Percentiles rank a stretch among this genome's conserved stretches.
phyloP scores from a whole-genome alignment of 2,888 invertebrate genomes.

The Pammene aurita region DNA sequence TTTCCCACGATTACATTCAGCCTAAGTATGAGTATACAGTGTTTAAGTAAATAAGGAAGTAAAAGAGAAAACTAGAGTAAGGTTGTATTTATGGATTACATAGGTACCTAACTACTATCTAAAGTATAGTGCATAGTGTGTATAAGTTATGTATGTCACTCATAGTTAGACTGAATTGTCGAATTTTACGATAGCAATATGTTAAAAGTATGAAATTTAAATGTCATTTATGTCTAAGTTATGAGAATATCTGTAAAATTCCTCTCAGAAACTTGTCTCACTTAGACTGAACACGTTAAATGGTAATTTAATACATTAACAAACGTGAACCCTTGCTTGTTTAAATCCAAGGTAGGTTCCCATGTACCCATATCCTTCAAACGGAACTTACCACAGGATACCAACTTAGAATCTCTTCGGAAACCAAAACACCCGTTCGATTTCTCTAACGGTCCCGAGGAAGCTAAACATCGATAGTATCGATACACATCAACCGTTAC shows the following conservation, averaged over 20 bases:
- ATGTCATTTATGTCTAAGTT: too few relatives aligned
- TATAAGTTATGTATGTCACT: too few relatives aligned
- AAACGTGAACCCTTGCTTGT: background rate
- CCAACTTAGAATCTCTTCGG: conserved; percentile 31
- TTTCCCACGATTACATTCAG: conserved; percentile 45
- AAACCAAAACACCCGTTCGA: conserved; percentile 40
- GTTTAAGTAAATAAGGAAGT: conserved; percentile 15
- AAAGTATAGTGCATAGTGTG: too few relatives aligned
- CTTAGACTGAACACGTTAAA: too few relatives aligned
- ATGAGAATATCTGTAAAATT: too few relatives aligned
- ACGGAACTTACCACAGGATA: conserved; percentile 36
- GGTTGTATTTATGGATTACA: too few relatives aligned
- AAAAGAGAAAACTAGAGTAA: background rate
- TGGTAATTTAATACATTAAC: background rate
- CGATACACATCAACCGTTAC: conserved; percentile 50
- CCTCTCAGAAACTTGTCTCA: too few relatives aligned
- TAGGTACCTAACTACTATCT: too few relatives aligned
- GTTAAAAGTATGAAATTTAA: too few relatives aligned
- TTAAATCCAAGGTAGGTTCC: background rate
- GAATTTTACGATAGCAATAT: too few relatives aligned
- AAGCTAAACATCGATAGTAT: conserved; percentile 41
- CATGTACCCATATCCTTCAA: conserved; percentile 20
- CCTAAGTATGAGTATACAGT: conserved; percentile 7
- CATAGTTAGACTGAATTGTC: too few relatives aligned
- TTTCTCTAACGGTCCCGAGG: conserved; percentile 43